These are phyloP conservation scores for Picus viridis DNA, from an alignment of 2,797 vertebrate species.

Conservation along the genomic window DNA sequence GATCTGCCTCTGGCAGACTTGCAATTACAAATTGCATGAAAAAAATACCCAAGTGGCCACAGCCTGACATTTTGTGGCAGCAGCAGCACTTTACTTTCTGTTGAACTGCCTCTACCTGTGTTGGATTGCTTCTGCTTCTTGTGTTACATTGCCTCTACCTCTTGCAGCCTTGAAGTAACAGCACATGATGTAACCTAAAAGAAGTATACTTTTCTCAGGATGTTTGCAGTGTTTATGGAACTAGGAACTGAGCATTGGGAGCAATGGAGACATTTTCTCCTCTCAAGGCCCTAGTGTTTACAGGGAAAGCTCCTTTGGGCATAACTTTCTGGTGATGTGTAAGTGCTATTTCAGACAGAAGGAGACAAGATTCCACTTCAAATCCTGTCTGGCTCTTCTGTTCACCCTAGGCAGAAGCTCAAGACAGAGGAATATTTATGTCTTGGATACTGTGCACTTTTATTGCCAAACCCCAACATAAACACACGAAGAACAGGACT, in stretches of 20 bases:
- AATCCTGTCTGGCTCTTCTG: background rate
- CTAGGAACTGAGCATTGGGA: background rate
- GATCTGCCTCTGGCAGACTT: slow-evolving; percentile 86
- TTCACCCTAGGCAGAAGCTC: background rate
- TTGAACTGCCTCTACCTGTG: no score
- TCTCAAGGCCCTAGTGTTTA: background rate
- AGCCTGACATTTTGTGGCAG: slow-evolving; percentile 81
- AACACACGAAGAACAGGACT: background rate
- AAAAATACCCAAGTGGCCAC: slow-evolving; percentile 82
- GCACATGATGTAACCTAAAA: slow-evolving; percentile 81
- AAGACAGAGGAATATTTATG: background rate
- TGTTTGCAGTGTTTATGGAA: background rate
- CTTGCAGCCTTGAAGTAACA: slow-evolving; percentile 81
- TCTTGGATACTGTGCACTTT: background rate
- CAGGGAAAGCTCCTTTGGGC: background rate
- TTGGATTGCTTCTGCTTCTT: slow-evolving; percentile 46
- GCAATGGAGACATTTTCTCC: background rate
- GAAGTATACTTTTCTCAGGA: background rate
- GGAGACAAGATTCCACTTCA: background rate
- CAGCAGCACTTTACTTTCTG: background rate
- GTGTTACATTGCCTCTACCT: slow-evolving; percentile 82
- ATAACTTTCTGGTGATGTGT: background rate
- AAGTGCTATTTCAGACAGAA: background rate
- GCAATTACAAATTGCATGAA: slow-evolving; percentile 85
- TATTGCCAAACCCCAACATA: background rate